Evolutionary conservation across 2,113 vertebrate genomes (phyloP), one percentile per base, ranked within the genome.

Genomic region (Perccottus glenii): DNA sequence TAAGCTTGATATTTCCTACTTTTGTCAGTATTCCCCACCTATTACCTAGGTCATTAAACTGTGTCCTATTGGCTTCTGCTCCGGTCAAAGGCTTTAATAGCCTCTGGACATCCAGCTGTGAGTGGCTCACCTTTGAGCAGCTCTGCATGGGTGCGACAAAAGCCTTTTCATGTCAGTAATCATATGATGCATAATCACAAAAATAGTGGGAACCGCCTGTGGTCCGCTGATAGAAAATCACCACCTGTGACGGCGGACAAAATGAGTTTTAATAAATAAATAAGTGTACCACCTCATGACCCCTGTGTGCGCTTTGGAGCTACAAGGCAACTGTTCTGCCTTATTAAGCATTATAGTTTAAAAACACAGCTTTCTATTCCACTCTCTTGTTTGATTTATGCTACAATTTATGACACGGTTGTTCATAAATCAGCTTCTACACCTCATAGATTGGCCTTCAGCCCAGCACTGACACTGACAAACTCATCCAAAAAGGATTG

Each of bases 81-180:
- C 35, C 53, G 60, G 68, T 70, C 73, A 33, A 45, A 52, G 83
- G 67, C 73, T 65, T 51, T 78, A 78, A 85, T 75, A 73, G 75
- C 75, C 59, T 75, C 50, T 67, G 57, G 60, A 63, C 78, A 55
- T 87, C 81, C 60, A 70, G 68, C 79, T 80, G 82, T 16, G 82
- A 75, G 75, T 19, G 64, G 52, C 64, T 67, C 63, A 82, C 77
- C 73, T 87, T 82, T 82, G 62, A 86, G 67, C 62, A 75, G 69
- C 55, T 7, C 70, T 32, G 61, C 56, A 59, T 19, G 72, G 47
- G 62, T 27, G 55, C 15, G 58, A 59, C 68, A 45, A 15, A 69
- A 64, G 65, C 53, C 49, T 70, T 80, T 84, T 82, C 63, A 80
- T 80, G 75, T 85, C 80, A 35, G 75, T 80, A 77, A 78, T 81